A percentile compares a stretch with the other conserved stretches of the same genome.
phyloP scores from a whole-genome alignment of 2,797 vertebrate species.

The Thalassophryne amazonica region DNA sequence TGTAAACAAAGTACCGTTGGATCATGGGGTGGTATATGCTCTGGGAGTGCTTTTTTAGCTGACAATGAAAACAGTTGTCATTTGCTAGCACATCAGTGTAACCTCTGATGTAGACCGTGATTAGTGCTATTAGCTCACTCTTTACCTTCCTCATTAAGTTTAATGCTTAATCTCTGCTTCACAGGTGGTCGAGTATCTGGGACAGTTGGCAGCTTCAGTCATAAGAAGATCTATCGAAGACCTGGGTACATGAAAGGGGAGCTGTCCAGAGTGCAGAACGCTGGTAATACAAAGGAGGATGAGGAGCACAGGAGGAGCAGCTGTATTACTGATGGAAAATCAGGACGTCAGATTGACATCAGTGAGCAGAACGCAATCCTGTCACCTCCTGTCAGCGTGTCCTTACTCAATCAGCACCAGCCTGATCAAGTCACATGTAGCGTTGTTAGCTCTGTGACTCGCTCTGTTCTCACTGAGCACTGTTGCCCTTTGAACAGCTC shows the following conservation, averaged over 20 bases:
- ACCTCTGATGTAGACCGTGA: neutral
- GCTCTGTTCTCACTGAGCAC: conserved; percentile 9
- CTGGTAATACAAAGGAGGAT: conserved; percentile 31
- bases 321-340: conserved; percentile 38
- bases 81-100: too few species aligned
- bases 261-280: conserved; percentile 43
- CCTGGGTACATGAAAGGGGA: conserved; percentile 83
- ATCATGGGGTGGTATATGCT: too few species aligned
- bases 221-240: conserved; percentile 76
- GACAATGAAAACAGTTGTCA: too few species aligned
- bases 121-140: conserved; percentile 29
- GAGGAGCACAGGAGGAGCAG: conserved; percentile 22
- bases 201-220: conserved; percentile 35
- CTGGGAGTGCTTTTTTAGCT: too few species aligned
- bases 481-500: neutral
- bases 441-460: conserved; percentile 1
- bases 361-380: conserved; percentile 21
- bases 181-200: conserved; percentile 72
- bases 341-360: conserved; percentile 32
- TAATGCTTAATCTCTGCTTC: conserved; percentile 70
- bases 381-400: conserved; percentile 19
- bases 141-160: conserved; percentile 46
- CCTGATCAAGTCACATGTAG: conserved; percentile 4
- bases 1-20: too few species aligned
- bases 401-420: conserved; percentile 20